These are phyloP conservation scores for Congeria kusceri DNA, from an alignment of 2,888 invertebrate species.

Conservation along the genomic window DNA sequence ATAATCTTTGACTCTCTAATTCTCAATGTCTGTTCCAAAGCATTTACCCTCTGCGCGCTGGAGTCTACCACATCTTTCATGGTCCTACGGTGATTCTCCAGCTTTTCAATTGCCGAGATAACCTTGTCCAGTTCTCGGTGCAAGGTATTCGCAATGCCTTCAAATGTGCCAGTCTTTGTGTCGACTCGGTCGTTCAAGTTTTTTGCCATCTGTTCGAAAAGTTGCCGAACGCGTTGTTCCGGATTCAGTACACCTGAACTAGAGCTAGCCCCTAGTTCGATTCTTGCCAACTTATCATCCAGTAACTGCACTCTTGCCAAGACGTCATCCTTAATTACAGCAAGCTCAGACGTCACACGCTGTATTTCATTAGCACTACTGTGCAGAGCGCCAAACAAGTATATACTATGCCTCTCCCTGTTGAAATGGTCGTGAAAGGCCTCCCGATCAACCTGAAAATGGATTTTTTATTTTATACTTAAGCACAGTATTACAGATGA, in stretches of 20 bases:
- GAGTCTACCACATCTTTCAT: conserved; percentile 56
- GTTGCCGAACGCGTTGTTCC: conserved; percentile 30
- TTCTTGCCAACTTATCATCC: too few species aligned
- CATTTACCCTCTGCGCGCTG: conserved; percentile 59
- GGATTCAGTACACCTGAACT: background rate
- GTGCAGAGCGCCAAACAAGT: conserved; percentile 1
- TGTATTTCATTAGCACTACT: background rate
- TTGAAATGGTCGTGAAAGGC: conserved; percentile 19
- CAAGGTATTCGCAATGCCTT: conserved; percentile 76
- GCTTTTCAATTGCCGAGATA: conserved; percentile 70
- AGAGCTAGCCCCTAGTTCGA: background rate
- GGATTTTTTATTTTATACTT: too few species aligned
- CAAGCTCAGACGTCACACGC: background rate
- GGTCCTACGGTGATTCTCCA: conserved; percentile 56
- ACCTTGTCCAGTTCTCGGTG: conserved; percentile 78
- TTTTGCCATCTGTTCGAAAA: conserved; percentile 37
- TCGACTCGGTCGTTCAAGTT: conserved; percentile 48
- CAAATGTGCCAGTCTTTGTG: conserved; percentile 69
- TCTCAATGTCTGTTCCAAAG: conserved; percentile 65
- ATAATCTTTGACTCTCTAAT: conserved; percentile 72
- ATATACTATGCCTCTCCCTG: conserved; percentile 14
- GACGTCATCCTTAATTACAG: background rate
- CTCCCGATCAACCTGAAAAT: conserved; percentile 15
- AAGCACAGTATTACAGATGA: too few species aligned
- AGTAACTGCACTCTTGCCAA: too few species aligned